These are phyloP conservation scores for Tadarida brasiliensis DNA, from an alignment of 2,797 vertebrate species.

Conservation along the genomic window DNA sequence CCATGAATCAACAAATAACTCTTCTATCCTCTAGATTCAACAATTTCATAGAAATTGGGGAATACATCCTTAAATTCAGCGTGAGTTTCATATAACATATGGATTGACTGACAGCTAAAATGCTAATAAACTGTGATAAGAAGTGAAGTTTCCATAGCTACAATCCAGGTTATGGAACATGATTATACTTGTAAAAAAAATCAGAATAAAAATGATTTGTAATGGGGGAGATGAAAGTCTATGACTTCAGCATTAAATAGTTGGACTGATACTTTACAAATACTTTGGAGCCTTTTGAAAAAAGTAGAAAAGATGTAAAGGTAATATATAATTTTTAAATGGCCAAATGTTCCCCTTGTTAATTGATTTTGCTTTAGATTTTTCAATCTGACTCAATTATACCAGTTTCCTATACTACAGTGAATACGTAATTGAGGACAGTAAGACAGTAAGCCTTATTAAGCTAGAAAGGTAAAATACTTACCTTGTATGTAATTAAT, in stretches of 20 bases:
- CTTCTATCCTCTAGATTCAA: background rate
- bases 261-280: background rate
- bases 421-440: background rate
- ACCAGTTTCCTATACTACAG: background rate
- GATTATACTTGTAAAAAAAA: slow-evolving; percentile 29
- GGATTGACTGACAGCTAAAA: slow-evolving; percentile 49
- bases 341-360: background rate
- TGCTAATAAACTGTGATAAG: slow-evolving; percentile 35
- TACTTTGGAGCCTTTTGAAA: background rate
- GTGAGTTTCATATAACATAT: slow-evolving; percentile 6
- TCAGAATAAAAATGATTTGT: slow-evolving; percentile 20
- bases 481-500: background rate
- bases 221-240: background rate
- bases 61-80: slow-evolving; percentile 52
- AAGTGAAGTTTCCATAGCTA: slow-evolving; percentile 63
- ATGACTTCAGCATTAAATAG: background rate
- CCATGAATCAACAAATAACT: background rate
- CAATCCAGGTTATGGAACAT: background rate
- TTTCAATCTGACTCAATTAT: slow-evolving; percentile 5
- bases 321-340: slow-evolving; percentile 46
- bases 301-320: slow-evolving; percentile 4
- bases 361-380: slow-evolving; percentile 49
- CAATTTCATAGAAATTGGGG: background rate
- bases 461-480: background rate
- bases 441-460: background rate